phyloP scores from a whole-genome alignment of 2,888 invertebrate species.

The Ormia ochracea region DNA sequence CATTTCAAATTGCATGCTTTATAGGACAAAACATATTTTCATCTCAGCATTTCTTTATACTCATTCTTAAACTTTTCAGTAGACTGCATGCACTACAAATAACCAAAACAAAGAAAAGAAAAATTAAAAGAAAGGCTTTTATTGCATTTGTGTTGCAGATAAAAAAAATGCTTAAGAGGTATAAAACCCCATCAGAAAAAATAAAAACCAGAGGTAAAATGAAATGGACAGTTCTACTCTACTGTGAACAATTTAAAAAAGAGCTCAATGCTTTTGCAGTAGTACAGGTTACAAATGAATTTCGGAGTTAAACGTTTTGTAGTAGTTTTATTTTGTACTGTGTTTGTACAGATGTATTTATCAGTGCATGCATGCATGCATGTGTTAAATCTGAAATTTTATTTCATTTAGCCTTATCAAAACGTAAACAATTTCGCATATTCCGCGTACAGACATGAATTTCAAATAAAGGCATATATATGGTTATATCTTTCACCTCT shows the following conservation, averaged over 20 bases:
- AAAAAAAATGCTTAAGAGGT: slow-evolving; percentile 46
- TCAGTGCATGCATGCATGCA: background rate
- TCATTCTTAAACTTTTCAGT: slow-evolving; percentile 9
- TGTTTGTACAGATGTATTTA: background rate
- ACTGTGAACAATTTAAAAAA: background rate
- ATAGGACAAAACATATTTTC: background rate
- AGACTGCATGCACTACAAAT: slow-evolving; percentile 2
- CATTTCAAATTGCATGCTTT: slow-evolving; percentile 3
- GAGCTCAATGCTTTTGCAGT: background rate
- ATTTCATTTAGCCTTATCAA: slow-evolving; percentile 5
- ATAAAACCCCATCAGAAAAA: slow-evolving; percentile 10
- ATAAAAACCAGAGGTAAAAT: slow-evolving; percentile 3
- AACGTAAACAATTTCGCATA: background rate
- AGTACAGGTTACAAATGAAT: slow-evolving; percentile 29
- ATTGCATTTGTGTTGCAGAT: slow-evolving; percentile 51
- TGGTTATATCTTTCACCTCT: background rate
- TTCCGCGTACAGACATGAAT: background rate
- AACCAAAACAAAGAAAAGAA: background rate
- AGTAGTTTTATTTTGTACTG: background rate
- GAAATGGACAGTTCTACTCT: slow-evolving; percentile 34
- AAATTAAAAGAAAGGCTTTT: slow-evolving; percentile 15
- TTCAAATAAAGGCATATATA: background rate
- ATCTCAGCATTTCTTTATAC: background rate
- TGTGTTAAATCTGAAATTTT: slow-evolving; percentile 19
- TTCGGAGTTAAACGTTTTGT: slow-evolving; percentile 24